Evolutionary conservation across 2,888 invertebrate species (phyloP).

Genomic region (Pseudococcus viburni): DNA sequence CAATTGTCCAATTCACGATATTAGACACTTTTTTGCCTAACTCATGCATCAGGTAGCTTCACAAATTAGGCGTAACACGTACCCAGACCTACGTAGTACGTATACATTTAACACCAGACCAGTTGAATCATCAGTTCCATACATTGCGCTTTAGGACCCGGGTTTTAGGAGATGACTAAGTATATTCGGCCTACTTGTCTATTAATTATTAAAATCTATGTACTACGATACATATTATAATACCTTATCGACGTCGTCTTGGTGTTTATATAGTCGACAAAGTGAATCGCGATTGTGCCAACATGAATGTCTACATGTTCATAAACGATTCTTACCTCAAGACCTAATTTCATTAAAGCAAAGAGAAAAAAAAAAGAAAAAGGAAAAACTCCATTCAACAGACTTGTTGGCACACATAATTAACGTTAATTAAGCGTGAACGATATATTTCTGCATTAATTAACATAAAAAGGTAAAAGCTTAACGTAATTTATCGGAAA

Average conservation of each 20-base stretch:
- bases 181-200: conserved; percentile 3
- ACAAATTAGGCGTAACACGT: no score
- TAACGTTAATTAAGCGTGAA: conserved; percentile 63
- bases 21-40: no score
- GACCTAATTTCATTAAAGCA: conserved; percentile 58
- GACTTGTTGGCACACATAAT: conserved; percentile 63
- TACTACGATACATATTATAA: not conserved
- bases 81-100: no score
- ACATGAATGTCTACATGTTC: not conserved
- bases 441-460: conserved; percentile 55
- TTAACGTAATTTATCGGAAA: conserved; percentile 57
- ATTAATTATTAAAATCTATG: conserved; percentile 1
- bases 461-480: conserved; percentile 64
- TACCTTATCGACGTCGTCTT: not conserved
- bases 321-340: conserved; percentile 56
- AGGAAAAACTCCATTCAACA: conserved; percentile 51
- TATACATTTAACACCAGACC: not conserved
- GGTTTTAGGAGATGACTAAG: not conserved
- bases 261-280: not conserved
- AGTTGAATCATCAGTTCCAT: conserved; percentile 4
- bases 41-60: no score
- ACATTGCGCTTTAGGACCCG: not conserved
- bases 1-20: no score
- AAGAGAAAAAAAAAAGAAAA: conserved; percentile 56
- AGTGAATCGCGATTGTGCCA: conserved; percentile 2